These are phyloP conservation scores for Graptemys geographica DNA, from an alignment of 2,797 vertebrate species.

Conservation along the genomic window DNA sequence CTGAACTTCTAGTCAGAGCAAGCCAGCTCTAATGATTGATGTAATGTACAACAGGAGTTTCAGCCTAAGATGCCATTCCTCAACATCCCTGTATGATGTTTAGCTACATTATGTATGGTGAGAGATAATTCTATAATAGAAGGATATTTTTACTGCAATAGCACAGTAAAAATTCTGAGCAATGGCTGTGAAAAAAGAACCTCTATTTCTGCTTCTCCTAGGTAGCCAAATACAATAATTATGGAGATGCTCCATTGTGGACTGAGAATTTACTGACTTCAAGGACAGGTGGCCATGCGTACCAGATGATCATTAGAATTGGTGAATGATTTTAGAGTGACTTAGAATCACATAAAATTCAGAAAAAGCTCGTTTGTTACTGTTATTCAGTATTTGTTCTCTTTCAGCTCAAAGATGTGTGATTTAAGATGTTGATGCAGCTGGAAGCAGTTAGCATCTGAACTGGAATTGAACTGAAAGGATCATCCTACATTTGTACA, in stretches of 20 bases:
- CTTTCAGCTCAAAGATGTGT: background rate
- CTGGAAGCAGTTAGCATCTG: background rate
- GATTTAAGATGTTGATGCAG: background rate
- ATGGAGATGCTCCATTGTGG: background rate
- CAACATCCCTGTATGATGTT: background rate
- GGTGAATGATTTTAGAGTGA: background rate
- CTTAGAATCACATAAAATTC: background rate
- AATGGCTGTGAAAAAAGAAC: background rate
- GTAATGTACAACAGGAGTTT: background rate
- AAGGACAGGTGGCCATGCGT: background rate
- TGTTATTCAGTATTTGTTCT: background rate
- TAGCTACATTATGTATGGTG: background rate
- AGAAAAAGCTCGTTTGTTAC: background rate
- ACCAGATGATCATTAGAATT: background rate
- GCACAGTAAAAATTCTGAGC: background rate
- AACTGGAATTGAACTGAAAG: background rate
- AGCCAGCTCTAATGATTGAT: background rate
- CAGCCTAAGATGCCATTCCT: background rate
- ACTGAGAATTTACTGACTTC: background rate
- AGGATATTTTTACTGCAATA: background rate
- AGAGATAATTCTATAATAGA: background rate
- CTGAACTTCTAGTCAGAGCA: background rate
- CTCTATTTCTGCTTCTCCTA: background rate
- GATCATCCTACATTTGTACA: background rate
- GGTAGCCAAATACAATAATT: too few relatives aligned